Conservation (phyloP, 2,113 vertebrate species). For the Poeciliopsis retropinna region DNA sequence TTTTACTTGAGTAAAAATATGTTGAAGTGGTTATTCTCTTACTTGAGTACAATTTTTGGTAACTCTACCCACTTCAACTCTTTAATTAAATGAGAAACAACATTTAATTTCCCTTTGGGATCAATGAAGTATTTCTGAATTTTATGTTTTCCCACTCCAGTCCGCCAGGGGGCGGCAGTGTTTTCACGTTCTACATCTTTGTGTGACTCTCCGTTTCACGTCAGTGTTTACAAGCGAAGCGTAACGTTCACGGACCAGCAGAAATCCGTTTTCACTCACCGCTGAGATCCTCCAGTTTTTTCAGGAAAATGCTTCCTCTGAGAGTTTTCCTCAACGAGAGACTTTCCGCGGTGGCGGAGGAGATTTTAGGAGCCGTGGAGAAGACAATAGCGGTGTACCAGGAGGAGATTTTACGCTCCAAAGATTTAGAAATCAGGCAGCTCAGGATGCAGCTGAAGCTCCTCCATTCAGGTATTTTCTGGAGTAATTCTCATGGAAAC, state of each 20-base stretch:
- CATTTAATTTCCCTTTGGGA: too few relatives aligned
- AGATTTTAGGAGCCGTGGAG: slow-evolving; percentile 70
- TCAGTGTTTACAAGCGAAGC: slow-evolving; percentile 75
- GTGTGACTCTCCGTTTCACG: slow-evolving; percentile 27
- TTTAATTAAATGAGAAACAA: too few relatives aligned
- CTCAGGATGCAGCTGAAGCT: slow-evolving; percentile 69
- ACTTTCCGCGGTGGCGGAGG: slow-evolving; percentile 66
- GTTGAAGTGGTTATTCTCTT: too few relatives aligned
- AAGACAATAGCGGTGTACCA: slow-evolving; percentile 69
- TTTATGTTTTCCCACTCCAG: slow-evolving; percentile 18
- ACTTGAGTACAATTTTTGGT: too few relatives aligned
- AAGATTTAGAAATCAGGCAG: slow-evolving; percentile 71
- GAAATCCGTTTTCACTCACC: slow-evolving; percentile 22
- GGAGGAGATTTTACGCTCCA: slow-evolving; percentile 66
- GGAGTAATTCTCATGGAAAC: not conserved
- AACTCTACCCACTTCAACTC: too few relatives aligned
- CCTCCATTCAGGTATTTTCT: slow-evolving; percentile 63
- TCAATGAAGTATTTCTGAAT: too few relatives aligned
- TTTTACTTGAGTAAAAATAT: too few relatives aligned
- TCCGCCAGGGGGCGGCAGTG: slow-evolving; percentile 41
- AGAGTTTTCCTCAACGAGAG: slow-evolving; percentile 64
- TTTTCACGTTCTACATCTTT: fast-evolving
- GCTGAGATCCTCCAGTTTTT: not conserved
- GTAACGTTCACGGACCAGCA: slow-evolving; percentile 62
- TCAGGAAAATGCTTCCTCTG: slow-evolving; percentile 56